These are phyloP conservation scores for Nephila pilipes DNA, from an alignment of 1,140 invertebrate species.

Conservation along the genomic window DNA sequence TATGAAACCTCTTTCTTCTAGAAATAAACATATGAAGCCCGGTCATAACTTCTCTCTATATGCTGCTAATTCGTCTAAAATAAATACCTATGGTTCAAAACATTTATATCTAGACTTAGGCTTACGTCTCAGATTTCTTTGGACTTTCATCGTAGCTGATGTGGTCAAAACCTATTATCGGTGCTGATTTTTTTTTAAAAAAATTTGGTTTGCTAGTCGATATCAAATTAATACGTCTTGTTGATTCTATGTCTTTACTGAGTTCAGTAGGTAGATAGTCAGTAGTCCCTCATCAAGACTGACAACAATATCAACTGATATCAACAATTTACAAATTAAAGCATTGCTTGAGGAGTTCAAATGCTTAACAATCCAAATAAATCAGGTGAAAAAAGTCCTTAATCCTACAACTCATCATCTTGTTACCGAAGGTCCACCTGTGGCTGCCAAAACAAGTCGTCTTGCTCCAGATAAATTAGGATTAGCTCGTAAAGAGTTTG, in stretches of 20 bases:
- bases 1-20: too few relatives aligned
- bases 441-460: slow-evolving; percentile 45
- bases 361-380: too few relatives aligned
- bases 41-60: not conserved
- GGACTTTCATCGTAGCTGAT: not conserved
- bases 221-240: too few relatives aligned
- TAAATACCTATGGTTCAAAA: not conserved
- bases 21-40: too few relatives aligned
- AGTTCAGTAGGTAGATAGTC: not conserved
- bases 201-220: not conserved
- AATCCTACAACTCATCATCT: too few relatives aligned
- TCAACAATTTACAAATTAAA: too few relatives aligned
- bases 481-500: too few relatives aligned
- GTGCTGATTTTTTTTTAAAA: not conserved
- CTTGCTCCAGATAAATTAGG: not conserved
- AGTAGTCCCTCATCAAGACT: not conserved
- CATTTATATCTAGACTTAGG: not conserved
- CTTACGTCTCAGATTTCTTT: not conserved
- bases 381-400: too few relatives aligned
- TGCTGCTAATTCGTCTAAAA: not conserved
- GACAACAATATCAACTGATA: slow-evolving; percentile 58
- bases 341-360: too few relatives aligned
- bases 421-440: slow-evolving; percentile 31
- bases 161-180: not conserved
- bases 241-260: not conserved